phyloP scores from a whole-genome alignment of 2,113 vertebrate genomes.

The Petaurus breviceps region DNA sequence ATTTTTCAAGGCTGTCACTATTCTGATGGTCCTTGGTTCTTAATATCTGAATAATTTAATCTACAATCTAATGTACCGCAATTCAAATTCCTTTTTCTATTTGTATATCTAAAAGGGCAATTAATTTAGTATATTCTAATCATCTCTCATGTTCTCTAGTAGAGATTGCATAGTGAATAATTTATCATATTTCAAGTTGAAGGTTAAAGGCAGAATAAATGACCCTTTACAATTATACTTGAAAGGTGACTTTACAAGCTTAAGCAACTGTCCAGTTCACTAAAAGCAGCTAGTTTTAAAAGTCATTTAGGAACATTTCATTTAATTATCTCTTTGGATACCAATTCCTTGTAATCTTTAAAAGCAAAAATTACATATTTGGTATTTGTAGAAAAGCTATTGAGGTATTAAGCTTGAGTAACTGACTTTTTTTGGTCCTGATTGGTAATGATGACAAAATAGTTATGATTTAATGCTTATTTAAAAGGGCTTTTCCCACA shows the following conservation, averaged over 20 bases:
- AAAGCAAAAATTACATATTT: background rate
- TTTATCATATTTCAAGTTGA: constrained; percentile 68
- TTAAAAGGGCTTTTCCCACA: background rate
- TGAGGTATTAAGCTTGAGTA: background rate
- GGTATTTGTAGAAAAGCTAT: background rate
- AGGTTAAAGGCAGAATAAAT: constrained; percentile 61
- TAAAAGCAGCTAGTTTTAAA: constrained; percentile 60
- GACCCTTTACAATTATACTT: constrained; percentile 66
- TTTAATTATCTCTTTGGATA: background rate
- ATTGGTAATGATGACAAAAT: background rate
- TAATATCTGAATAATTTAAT: background rate
- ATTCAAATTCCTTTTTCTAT: background rate
- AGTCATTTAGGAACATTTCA: constrained; percentile 57
- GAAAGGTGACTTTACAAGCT: constrained; percentile 74
- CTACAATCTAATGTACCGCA: background rate
- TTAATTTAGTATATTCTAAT: background rate
- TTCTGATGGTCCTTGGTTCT: background rate
- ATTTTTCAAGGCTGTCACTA: background rate
- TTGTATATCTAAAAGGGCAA: background rate
- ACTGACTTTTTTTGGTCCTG: background rate
- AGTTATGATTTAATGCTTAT: background rate
- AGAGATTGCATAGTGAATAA: constrained; percentile 63
- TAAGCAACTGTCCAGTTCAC: constrained; percentile 54
- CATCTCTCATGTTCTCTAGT: background rate
- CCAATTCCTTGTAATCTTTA: background rate